Evolutionary conservation across 2,113 vertebrate genomes (phyloP).

Genomic region (Uria aalge): DNA sequence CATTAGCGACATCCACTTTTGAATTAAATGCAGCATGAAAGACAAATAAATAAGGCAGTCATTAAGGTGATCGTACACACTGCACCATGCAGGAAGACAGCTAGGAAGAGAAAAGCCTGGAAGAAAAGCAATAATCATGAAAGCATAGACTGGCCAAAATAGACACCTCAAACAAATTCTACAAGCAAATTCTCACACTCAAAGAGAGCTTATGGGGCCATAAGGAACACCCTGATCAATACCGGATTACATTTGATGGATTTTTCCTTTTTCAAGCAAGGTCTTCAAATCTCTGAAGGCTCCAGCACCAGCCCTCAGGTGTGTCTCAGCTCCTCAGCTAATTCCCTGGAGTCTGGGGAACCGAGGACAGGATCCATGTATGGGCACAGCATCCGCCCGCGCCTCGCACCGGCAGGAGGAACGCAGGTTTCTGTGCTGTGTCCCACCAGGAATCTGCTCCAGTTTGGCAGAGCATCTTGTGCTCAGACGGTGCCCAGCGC

Average conservation of each 20-base stretch:
- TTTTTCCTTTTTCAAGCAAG: neutral
- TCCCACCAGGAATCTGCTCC: neutral
- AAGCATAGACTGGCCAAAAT: neutral
- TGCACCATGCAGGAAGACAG: neutral
- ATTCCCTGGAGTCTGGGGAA: accelerated
- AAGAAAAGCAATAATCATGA: neutral
- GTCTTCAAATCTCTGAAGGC: neutral
- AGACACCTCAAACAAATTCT: neutral
- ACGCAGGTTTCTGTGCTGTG: neutral
- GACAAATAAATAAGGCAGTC: neutral
- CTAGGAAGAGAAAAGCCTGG: neutral
- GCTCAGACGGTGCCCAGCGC: accelerated
- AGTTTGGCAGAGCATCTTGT: neutral
- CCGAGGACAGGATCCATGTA: neutral
- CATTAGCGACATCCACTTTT: neutral
- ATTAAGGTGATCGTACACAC: neutral
- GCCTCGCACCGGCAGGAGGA: accelerated
- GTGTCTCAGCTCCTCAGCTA: neutral
- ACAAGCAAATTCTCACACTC: neutral
- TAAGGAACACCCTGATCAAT: neutral
- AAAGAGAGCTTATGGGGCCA: accelerated
- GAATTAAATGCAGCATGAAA: neutral
- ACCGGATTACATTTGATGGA: neutral
- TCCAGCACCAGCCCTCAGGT: neutral
- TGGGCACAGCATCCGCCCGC: neutral